These are phyloP conservation scores for Neodiprion lecontei DNA, from an alignment of 1,140 invertebrate species.

Conservation along the genomic window DNA sequence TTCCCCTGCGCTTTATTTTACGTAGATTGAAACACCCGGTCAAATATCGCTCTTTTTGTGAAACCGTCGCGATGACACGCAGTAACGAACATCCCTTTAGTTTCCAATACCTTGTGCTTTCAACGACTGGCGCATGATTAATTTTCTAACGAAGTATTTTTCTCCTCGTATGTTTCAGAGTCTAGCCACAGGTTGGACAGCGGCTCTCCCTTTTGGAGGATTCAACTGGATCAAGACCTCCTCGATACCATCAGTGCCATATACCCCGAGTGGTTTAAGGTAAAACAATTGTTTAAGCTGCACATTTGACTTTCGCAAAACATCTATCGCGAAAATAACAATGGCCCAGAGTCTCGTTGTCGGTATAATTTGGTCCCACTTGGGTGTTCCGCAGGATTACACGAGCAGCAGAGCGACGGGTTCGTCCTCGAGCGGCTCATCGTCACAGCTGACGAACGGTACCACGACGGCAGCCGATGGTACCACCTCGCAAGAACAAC, in stretches of 20 bases:
- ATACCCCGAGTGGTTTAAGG: constrained; percentile 91
- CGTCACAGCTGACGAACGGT: constrained; percentile 22
- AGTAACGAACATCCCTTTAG: too few species aligned
- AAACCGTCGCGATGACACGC: too few species aligned
- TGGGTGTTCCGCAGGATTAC: constrained; percentile 47
- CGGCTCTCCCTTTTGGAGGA: constrained; percentile 85
- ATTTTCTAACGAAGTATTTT: background rate
- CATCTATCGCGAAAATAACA: background rate
- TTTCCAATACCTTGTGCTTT: too few species aligned
- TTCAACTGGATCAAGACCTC: constrained; percentile 88
- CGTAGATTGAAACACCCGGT: too few species aligned
- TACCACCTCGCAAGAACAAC: constrained; percentile 41
- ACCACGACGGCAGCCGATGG: constrained; percentile 39
- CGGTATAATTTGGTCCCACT: background rate
- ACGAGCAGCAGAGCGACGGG: constrained; percentile 52
- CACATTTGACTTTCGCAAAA: background rate
- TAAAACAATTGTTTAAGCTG: constrained; percentile 32
- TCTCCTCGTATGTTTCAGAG: constrained; percentile 66
- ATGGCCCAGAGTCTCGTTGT: background rate
- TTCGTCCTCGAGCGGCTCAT: constrained; percentile 41
- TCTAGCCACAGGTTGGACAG: constrained; percentile 79
- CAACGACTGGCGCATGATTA: too few species aligned
- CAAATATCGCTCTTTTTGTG: too few species aligned
- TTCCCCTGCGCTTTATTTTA: too few species aligned
- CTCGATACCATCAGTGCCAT: constrained; percentile 88